Evolutionary conservation across 2,888 invertebrate genomes (phyloP).

Genomic region (Ophioninae sp.): DNA sequence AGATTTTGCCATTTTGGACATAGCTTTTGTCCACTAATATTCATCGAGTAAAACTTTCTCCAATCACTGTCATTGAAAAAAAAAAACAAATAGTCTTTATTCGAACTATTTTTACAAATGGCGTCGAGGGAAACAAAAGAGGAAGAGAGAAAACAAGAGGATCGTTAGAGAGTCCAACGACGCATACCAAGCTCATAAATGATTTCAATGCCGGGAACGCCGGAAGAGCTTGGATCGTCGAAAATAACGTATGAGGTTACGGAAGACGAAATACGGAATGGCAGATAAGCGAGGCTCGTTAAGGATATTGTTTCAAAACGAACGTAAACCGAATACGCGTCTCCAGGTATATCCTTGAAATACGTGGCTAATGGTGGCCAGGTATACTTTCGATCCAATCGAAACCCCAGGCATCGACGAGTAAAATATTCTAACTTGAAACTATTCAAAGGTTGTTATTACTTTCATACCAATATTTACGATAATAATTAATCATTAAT

Average conservation of each 20-base stretch:
- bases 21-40: no score
- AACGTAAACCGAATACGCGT: slow-evolving; percentile 10
- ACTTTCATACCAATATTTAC: no score
- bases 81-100: neutral
- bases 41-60: neutral
- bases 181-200: slow-evolving; percentile 31
- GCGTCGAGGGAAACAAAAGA: neutral
- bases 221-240: slow-evolving; percentile 10
- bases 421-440: no score
- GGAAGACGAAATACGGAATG: neutral
- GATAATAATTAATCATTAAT: no score
- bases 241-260: neutral
- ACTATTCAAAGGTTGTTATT: no score
- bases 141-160: neutral
- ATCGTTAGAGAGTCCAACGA: neutral
- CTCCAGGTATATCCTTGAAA: slow-evolving; percentile 20
- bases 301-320: slow-evolving; percentile 53
- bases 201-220: slow-evolving; percentile 53
- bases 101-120: neutral
- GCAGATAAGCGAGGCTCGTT: slow-evolving; percentile 51
- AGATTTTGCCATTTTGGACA: no score
- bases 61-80: neutral
- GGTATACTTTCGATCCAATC: neutral
- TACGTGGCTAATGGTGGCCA: neutral
- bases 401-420: neutral